These are phyloP conservation scores for Dryadula phaetusa DNA, from an alignment of 2,888 invertebrate species.

Conservation along the genomic window DNA sequence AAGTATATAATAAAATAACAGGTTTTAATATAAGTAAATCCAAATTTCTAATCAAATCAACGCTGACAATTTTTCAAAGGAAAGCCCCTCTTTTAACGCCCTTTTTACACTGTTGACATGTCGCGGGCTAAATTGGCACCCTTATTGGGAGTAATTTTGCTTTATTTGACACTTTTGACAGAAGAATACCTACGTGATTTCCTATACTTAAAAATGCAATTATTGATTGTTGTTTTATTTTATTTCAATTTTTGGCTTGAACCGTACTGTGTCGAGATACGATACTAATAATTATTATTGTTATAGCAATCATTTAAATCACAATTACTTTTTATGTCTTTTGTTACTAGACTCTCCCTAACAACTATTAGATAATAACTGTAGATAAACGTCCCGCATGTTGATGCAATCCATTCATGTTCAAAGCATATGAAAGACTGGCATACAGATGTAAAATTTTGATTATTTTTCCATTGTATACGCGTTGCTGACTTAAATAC, in stretches of 20 bases:
- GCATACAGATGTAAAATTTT: constrained; percentile 25
- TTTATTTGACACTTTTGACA: constrained; percentile 75
- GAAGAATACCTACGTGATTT: constrained; percentile 50
- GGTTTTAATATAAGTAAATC: constrained; percentile 11
- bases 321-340: constrained; percentile 8
- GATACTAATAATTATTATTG: background rate
- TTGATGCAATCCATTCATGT: constrained; percentile 47
- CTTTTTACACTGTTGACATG: constrained; percentile 75
- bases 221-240: background rate
- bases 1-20: constrained; percentile 13
- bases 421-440: constrained; percentile 18
- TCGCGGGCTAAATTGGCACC: constrained; percentile 75
- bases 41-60: constrained; percentile 57
- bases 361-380: constrained; percentile 66
- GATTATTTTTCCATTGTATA: constrained; percentile 23
- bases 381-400: constrained; percentile 77
- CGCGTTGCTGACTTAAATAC: constrained; percentile 18
- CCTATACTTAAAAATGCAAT: constrained; percentile 48
- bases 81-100: constrained; percentile 68
- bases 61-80: constrained; percentile 57
- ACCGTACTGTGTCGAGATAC: background rate
- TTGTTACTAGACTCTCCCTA: constrained; percentile 32
- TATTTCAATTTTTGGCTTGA: background rate
- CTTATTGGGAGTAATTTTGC: constrained; percentile 67
- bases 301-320: constrained; percentile 12